Conservation (phyloP, 2,113 vertebrate species). For the Nothoprocta perdicaria region DNA sequence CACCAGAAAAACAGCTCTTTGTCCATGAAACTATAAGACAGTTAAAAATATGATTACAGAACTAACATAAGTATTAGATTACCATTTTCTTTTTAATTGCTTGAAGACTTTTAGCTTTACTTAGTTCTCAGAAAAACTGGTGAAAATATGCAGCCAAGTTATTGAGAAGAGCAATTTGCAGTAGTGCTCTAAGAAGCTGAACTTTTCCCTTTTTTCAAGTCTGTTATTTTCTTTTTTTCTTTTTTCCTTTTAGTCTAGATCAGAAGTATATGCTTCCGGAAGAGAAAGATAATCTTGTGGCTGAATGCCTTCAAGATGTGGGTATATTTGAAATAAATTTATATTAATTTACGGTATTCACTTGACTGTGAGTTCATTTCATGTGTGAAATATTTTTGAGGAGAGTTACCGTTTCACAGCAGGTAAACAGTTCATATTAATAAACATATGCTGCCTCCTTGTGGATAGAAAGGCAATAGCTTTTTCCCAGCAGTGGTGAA, state of each 20-base stretch:
- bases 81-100: neutral
- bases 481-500: neutral
- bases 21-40: neutral
- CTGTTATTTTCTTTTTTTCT: neutral
- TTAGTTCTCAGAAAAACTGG: neutral
- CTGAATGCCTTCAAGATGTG: neutral
- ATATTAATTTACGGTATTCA: neutral
- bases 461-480: neutral
- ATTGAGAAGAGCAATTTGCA: neutral
- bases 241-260: neutral
- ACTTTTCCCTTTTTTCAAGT: neutral
- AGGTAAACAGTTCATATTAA: neutral
- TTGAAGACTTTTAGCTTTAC: neutral
- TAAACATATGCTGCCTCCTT: neutral
- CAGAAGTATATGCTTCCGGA: neutral
- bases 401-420: neutral
- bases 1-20: neutral
- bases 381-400: constrained; percentile 3
- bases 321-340: neutral
- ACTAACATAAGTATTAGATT: neutral
- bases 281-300: neutral
- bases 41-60: neutral
- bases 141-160: neutral
- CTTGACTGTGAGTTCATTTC: neutral
- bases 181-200: neutral